Base-by-base conservation (phyloP, 2,113 vertebrate species). In the Tachycineta bicolor region DNA sequence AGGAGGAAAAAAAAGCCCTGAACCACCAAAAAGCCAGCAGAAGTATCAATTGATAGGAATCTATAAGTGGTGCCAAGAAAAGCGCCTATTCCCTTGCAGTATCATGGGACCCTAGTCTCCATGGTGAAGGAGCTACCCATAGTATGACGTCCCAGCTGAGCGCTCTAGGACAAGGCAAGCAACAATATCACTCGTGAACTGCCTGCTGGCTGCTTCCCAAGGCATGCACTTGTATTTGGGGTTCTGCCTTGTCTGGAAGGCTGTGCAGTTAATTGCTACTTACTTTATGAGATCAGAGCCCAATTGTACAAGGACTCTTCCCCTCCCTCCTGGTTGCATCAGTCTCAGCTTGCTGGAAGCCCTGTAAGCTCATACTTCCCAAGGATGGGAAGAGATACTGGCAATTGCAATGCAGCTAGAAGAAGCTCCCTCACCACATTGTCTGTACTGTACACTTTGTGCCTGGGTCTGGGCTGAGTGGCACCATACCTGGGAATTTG, bases 371-470 rank as follows among this genome's bases (percentile, higher is more conserved):
- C 24, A 2, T 37, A 5, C 14, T 86, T 89, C 50, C 29, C n/a
- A 23, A 74, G 59, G 58, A 81, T 39, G 28, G 50, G 19, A 89
- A 64, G 9, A 53, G n/a, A 69, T 23, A 37, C 68, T 33, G 58
- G 26, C 49, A 47, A 24, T 9, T 65, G 34, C 15, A 34, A 5
- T 5, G 10, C 11, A 58, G 24, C 41, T 65, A 62, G n/a, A 41
- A 62, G 50, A 41, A 87, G 28, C 17, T 65, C 22, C 31, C 12
- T 22, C 21, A 4, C 14, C 21, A 9, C 2, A 4, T 25, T 34
- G 8, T 15, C n/a, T 62, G 34, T 1, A 0, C 33, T 41, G 33
- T 3, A 25, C 2, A 14, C 4, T 10, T 44, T 53, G 44, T 58
- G 22, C 29, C 44, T 24, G 29, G 46, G 22, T 21, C 59, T 56